Evolutionary conservation across 1,140 invertebrate genomes (phyloP).

Genomic region (Xylocopa sonorina): DNA sequence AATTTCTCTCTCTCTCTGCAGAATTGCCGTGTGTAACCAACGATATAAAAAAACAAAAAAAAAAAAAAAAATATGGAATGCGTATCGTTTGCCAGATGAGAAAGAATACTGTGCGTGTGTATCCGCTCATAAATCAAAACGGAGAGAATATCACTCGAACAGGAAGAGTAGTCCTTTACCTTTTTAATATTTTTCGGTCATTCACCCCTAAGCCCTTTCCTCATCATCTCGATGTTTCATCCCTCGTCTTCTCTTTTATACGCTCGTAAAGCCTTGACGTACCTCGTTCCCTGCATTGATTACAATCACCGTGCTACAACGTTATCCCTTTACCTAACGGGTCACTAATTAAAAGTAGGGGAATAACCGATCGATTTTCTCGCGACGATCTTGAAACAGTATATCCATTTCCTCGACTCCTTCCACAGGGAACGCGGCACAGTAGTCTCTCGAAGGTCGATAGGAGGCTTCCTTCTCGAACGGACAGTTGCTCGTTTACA

Average conservation of each 20-base stretch:
- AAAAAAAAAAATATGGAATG: conserved; percentile 32
- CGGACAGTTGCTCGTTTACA: conserved; percentile 31
- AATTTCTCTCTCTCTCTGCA: conserved; percentile 45
- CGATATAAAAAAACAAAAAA: no score
- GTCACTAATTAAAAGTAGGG: conserved; percentile 22
- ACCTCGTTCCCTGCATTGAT: conserved; percentile 11
- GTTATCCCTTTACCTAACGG: conserved; percentile 28
- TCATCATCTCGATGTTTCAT: not conserved
- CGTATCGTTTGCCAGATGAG: not conserved
- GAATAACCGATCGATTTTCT: conserved; percentile 28
- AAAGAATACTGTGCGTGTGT: not conserved
- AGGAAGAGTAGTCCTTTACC: no score
- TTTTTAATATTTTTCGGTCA: not conserved
- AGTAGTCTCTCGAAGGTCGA: conserved; percentile 37
- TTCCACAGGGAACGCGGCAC: conserved; percentile 43
- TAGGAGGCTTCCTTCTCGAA: conserved; percentile 57
- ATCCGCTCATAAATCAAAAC: not conserved
- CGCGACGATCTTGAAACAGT: conserved; percentile 29
- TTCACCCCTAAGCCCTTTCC: not conserved
- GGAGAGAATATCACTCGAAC: not conserved
- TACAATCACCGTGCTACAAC: conserved; percentile 1
- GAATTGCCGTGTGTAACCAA: not conserved
- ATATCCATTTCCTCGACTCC: conserved; percentile 54
- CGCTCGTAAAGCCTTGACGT: not conserved
- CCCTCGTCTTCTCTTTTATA: not conserved